phyloP scores from a whole-genome alignment of 1,140 invertebrate genomes.

The Drosophila orosa region DNA sequence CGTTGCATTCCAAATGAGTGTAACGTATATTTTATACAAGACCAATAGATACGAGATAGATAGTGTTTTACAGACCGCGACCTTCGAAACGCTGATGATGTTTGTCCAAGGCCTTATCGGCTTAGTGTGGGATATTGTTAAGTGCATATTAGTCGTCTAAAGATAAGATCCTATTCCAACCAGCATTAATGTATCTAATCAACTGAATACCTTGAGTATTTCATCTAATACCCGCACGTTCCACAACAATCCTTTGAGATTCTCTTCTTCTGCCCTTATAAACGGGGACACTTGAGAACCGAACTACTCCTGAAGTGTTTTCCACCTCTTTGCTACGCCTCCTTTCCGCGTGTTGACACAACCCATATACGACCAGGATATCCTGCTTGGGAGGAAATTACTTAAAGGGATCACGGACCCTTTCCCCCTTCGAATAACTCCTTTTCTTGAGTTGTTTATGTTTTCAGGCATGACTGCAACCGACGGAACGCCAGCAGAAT shows the following conservation, averaged over 20 bases:
- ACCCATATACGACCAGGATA: constrained; percentile 73
- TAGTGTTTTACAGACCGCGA: constrained; percentile 58
- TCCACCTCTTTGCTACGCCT: constrained; percentile 69
- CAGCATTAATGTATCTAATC: constrained; percentile 56
- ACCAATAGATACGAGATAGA: constrained; percentile 51
- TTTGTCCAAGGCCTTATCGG: constrained; percentile 46
- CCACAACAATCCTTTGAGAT: constrained; percentile 58
- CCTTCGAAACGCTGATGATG: constrained; percentile 56
- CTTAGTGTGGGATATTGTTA: constrained; percentile 12
- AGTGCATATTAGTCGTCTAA: constrained; percentile 2
- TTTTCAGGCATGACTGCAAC: constrained; percentile 73
- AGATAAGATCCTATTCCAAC: constrained; percentile 29
- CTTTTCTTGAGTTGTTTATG: constrained; percentile 78
- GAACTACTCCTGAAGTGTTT: constrained; percentile 38
- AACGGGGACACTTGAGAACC: constrained; percentile 59
- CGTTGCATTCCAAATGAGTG: constrained; percentile 76
- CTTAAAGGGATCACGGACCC: constrained; percentile 81
- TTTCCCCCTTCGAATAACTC: constrained; percentile 31
- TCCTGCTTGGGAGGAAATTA: constrained; percentile 74
- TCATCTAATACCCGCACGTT: constrained; percentile 70
- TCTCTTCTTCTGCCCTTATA: constrained; percentile 66
- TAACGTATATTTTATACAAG: constrained; percentile 81
- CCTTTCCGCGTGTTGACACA: constrained; percentile 79
- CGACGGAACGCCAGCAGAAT: constrained; percentile 67
- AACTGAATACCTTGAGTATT: constrained; percentile 52